Evolutionary conservation across 1,140 invertebrate species (phyloP).

Genomic region (Neodiprion fabricii): DNA sequence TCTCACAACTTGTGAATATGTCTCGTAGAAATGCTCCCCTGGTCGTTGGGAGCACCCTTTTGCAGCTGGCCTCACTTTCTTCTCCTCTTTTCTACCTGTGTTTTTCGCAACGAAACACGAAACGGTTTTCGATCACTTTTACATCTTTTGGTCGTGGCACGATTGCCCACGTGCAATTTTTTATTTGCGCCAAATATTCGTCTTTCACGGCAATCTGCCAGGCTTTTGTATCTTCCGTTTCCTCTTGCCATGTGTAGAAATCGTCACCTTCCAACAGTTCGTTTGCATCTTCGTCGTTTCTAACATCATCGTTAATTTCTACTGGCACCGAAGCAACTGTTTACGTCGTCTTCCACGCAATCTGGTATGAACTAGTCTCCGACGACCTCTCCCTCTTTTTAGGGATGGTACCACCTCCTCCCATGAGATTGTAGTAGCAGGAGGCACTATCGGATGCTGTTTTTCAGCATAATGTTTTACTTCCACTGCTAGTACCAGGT

Average conservation of each 20-base stretch:
- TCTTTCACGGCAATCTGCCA: constrained; percentile 27
- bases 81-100: neutral
- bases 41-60: constrained; percentile 36
- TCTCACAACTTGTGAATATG: constrained; percentile 38
- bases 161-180: constrained; percentile 48
- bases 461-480: constrained; percentile 39
- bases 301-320: neutral
- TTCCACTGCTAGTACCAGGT: constrained; percentile 33
- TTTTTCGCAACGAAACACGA: constrained; percentile 19
- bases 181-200: constrained; percentile 44
- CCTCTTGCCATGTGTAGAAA: neutral
- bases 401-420: neutral
- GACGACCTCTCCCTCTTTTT: neutral
- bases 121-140: constrained; percentile 37
- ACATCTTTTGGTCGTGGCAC: constrained; percentile 34
- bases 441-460: constrained; percentile 23
- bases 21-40: constrained; percentile 37
- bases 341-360: neutral
- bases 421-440: neutral
- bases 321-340: neutral
- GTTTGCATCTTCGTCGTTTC: neutral
- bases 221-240: neutral
- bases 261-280: neutral
- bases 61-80: constrained; percentile 37
- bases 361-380: too few species aligned